Conservation (phyloP, 2,113 vertebrate species). For the Melierax canorus region DNA sequence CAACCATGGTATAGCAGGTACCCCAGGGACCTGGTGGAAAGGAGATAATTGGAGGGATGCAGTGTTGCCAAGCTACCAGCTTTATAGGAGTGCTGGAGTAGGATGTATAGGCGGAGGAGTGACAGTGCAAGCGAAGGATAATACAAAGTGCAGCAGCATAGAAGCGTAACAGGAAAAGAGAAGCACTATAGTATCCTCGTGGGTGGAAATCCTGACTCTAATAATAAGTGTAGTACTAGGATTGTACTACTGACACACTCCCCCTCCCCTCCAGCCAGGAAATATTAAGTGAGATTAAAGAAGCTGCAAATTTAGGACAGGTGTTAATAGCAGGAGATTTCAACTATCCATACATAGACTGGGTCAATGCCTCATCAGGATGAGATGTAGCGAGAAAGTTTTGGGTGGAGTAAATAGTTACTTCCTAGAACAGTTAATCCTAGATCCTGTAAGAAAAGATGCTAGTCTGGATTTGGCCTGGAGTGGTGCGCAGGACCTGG, state of each 20-base stretch:
- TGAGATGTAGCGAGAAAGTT: neutral
- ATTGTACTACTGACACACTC: neutral
- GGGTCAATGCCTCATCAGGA: neutral
- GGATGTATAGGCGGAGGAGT: slow-evolving; percentile 13
- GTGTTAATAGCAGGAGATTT: slow-evolving; percentile 52
- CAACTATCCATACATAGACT: neutral
- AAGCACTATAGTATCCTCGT: neutral
- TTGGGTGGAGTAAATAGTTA: neutral
- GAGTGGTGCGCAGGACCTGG: neutral
- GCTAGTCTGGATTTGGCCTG: slow-evolving; percentile 8
- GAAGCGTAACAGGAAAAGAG: neutral
- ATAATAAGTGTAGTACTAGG: slow-evolving; percentile 14
- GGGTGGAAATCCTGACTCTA: slow-evolving; percentile 17
- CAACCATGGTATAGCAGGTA: neutral
- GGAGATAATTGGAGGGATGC: neutral
- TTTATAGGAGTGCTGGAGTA: neutral
- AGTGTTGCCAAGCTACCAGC: slow-evolving; percentile 5
- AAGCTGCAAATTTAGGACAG: slow-evolving; percentile 9
- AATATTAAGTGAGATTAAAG: slow-evolving; percentile 44
- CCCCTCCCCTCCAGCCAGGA: neutral
- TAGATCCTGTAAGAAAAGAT: neutral
- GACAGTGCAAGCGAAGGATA: neutral
- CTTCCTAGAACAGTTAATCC: slow-evolving; percentile 30
- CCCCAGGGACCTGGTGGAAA: neutral
- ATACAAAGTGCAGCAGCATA: neutral